Percentiles rank a stretch among this genome's conserved stretches.
phyloP scores from a whole-genome alignment of 2,113 vertebrate genomes.

The Circaetus cinerascens region DNA sequence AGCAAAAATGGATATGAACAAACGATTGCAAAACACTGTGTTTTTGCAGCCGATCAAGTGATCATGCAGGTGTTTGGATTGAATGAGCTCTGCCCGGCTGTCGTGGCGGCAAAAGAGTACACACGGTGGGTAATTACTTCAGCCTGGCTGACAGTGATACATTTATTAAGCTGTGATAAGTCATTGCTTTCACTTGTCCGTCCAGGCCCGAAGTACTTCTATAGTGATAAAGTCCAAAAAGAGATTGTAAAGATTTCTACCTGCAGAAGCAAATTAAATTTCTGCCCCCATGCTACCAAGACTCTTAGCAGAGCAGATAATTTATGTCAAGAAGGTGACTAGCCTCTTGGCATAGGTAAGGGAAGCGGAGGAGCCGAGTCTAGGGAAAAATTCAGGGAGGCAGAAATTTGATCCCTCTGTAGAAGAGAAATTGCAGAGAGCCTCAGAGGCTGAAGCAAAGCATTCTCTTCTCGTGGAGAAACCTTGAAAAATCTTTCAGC shows the following conservation, averaged over 20 bases:
- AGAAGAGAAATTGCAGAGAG: background rate
- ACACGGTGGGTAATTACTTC: background rate
- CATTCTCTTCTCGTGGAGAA: background rate
- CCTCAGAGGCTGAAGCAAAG: background rate
- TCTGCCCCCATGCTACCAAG: background rate
- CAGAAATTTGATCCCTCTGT: background rate
- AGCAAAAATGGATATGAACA: background rate
- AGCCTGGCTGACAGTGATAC: background rate
- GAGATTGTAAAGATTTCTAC: background rate
- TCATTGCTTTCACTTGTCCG: background rate
- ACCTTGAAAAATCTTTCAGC: background rate
- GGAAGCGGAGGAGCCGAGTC: rapidly evolving
- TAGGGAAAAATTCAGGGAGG: background rate
- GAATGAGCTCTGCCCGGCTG: background rate
- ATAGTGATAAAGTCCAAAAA: background rate
- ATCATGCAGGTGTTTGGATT: background rate
- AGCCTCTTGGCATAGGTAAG: background rate
- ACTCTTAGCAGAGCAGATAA: background rate
- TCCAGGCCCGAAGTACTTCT: background rate
- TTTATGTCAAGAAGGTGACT: background rate
- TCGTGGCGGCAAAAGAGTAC: background rate
- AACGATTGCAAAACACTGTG: background rate
- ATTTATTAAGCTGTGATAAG: background rate
- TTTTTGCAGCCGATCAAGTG: background rate
- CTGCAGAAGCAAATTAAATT: background rate